Percentiles rank a stretch among this genome's conserved stretches.
Conservation (phyloP, 2,888 invertebrate genomes). For the Polymixis flavicincta region DNA sequence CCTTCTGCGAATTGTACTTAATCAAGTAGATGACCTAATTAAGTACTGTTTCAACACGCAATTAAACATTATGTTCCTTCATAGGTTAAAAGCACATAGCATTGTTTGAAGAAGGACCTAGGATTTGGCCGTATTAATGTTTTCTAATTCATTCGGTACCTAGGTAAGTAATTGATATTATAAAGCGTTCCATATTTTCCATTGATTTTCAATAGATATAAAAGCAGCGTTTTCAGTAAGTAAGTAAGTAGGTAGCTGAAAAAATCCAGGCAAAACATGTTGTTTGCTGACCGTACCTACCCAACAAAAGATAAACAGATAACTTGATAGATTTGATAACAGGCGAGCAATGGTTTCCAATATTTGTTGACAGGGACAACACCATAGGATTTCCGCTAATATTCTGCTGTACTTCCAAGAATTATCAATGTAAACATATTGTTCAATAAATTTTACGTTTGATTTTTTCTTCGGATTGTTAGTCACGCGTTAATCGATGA, state of each 20-base stretch:
- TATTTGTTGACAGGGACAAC: constrained; percentile 25
- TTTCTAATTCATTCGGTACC: not conserved
- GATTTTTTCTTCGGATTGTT: constrained; percentile 81
- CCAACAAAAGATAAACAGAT: constrained; percentile 5
- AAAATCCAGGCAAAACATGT: too few relatives aligned
- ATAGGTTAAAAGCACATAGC: not conserved
- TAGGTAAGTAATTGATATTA: not conserved
- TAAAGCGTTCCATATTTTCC: constrained; percentile 2
- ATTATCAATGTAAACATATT: constrained; percentile 71
- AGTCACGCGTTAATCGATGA: constrained; percentile 86
- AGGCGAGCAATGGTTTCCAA: constrained; percentile 6
- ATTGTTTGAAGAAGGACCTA: too few relatives aligned
- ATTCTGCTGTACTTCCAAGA: constrained; percentile 54
- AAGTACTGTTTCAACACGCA: not conserved
- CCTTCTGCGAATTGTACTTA: not conserved
- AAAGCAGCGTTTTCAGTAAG: constrained; percentile 6
- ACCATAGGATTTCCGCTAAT: constrained; percentile 44
- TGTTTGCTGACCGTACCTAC: not conserved
- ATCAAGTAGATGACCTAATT: too few relatives aligned
- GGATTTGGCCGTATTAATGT: not conserved
- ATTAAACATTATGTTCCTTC: not conserved
- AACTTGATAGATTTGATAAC: constrained; percentile 7
- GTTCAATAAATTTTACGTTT: constrained; percentile 65
- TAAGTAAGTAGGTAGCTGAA: not conserved
- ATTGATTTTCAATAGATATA: not conserved